phyloP scores from a whole-genome alignment of 2,888 invertebrate genomes.

The Drosophila quinaria region DNA sequence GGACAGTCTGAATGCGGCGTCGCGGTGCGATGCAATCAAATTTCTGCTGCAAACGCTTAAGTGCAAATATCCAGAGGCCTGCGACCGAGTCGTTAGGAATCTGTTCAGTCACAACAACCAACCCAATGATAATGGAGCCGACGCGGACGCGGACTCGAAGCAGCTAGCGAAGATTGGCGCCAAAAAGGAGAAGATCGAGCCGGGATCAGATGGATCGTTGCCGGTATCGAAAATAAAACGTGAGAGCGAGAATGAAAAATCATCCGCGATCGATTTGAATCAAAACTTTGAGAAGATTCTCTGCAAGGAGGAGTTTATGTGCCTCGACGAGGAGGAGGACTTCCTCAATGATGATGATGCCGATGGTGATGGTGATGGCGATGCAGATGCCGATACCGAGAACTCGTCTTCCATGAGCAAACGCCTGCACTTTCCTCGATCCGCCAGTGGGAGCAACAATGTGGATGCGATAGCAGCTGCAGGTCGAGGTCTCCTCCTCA shows the following conservation, averaged over 20 bases:
- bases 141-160: conserved; percentile 28
- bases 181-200: conserved; percentile 83
- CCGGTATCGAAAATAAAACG: conserved; percentile 38
- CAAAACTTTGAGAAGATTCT: conserved; percentile 86
- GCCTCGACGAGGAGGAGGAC: conserved; percentile 84
- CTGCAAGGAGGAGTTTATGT: conserved; percentile 85
- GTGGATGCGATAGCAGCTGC: conserved; percentile 38
- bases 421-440: conserved; percentile 44
- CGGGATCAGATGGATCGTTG: conserved; percentile 33
- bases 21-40: conserved; percentile 84
- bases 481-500: conserved; percentile 15
- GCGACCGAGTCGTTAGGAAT: conserved; percentile 83
- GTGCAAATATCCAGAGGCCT: conserved; percentile 84
- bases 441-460: conserved; percentile 51
- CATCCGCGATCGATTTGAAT: conserved; percentile 80
- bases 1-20: conserved; percentile 80
- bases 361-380: conserved; percentile 49
- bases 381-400: conserved; percentile 57
- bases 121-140: conserved; percentile 65
- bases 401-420: conserved; percentile 77
- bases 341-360: conserved; percentile 64
- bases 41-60: conserved; percentile 84
- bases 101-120: conserved; percentile 74
- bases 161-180: conserved; percentile 73
- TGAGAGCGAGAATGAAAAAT: conserved; percentile 40